Evolutionary conservation across 2,888 invertebrate species (phyloP).

Genomic region (Philopedon plagiatum): DNA sequence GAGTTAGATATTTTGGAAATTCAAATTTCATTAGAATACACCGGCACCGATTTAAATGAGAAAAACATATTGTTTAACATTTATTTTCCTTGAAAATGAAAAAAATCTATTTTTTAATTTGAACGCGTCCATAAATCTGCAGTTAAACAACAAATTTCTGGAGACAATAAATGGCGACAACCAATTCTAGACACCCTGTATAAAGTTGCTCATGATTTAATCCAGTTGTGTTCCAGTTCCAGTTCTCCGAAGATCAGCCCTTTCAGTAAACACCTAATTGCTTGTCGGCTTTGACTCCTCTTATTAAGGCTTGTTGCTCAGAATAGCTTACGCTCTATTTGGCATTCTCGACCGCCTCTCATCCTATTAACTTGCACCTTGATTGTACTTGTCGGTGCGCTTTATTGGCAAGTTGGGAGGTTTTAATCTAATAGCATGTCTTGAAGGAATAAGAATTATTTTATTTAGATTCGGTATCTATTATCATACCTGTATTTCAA

Average conservation of each 20-base stretch:
- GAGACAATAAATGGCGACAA: no score
- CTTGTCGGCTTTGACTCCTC: slow-evolving; percentile 9
- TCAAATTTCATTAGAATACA: no score
- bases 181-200: neutral
- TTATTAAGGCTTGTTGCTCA: slow-evolving; percentile 11
- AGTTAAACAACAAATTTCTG: no score
- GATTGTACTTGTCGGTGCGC: slow-evolving; percentile 1
- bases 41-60: no score
- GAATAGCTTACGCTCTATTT: neutral
- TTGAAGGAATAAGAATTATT: no score
- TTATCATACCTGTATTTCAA: no score
- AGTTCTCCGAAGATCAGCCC: neutral
- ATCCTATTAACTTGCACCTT: slow-evolving; percentile 14
- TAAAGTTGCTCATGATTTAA: neutral
- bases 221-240: neutral
- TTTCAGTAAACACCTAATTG: slow-evolving; percentile 5
- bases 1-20: no score
- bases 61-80: no score
- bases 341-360: slow-evolving; percentile 5
- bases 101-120: no score
- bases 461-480: no score
- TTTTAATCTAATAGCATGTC: neutral
- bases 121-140: no score
- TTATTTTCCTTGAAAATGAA: no score
- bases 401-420: slow-evolving; percentile 1